Evolutionary conservation across 2,797 vertebrate species (phyloP).

Genomic region (Apogon talboti): DNA sequence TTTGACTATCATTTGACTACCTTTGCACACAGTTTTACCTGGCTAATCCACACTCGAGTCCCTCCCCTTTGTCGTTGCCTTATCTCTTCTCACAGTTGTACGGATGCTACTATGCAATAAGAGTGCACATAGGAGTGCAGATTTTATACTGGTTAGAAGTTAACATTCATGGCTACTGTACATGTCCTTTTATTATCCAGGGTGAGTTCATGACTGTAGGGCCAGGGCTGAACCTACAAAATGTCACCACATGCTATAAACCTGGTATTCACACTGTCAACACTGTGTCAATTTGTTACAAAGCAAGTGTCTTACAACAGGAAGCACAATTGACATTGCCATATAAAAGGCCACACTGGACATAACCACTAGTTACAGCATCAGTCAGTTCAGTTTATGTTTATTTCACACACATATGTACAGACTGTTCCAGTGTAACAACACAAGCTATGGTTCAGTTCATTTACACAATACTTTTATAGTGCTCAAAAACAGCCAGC

Average conservation of each 20-base stretch:
- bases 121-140: not conserved
- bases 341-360: not conserved
- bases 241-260: conserved; percentile 15
- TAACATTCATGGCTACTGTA: not conserved
- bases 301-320: not conserved
- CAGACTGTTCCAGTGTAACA: not conserved
- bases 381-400: not conserved
- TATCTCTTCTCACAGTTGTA: conserved; percentile 1
- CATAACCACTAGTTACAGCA: not conserved
- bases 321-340: not conserved
- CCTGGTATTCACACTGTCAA: not conserved
- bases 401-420: not conserved
- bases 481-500: not conserved
- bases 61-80: not conserved
- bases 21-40: conserved; percentile 1
- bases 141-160: not conserved
- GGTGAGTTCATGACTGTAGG: not conserved
- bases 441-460: not conserved
- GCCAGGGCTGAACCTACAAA: not conserved
- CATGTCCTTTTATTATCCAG: not conserved
- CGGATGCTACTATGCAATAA: not conserved
- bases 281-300: not conserved
- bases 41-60: not conserved
- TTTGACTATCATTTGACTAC: conserved; percentile 37
- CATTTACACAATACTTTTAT: not conserved